Conservation (phyloP, 2,797 vertebrate genomes). For the Crocodylus rhombifer region DNA sequence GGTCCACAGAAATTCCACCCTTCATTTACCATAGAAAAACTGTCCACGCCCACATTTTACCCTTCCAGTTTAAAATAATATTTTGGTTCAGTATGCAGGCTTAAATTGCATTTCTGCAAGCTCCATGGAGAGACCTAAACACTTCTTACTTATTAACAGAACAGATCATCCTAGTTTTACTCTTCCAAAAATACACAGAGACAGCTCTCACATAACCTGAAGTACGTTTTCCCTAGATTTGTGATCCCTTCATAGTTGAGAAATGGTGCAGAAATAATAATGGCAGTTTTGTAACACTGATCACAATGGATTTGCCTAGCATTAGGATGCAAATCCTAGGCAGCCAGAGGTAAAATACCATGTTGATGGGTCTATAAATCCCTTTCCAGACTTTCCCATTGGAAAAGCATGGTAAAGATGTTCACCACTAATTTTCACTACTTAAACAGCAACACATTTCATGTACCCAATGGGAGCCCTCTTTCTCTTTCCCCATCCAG, state of each 20-base stretch:
- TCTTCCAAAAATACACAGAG: background rate
- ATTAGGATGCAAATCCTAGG: rapidly evolving
- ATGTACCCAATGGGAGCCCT: rapidly evolving
- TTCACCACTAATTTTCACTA: rapidly evolving
- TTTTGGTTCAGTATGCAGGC: slow-evolving; percentile 21
- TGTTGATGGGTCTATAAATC: rapidly evolving
- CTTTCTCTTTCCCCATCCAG: background rate
- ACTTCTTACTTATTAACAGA: slow-evolving; percentile 21
- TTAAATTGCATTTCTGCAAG: slow-evolving; percentile 42
- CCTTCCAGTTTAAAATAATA: background rate
- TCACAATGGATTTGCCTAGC: rapidly evolving
- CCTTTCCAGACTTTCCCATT: too few species aligned
- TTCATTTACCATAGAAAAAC: background rate
- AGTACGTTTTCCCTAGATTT: background rate
- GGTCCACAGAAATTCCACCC: background rate
- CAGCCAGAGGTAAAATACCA: background rate
- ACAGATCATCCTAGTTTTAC: background rate
- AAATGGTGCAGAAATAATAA: rapidly evolving
- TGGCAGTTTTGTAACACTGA: rapidly evolving
- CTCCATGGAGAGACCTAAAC: slow-evolving; percentile 23
- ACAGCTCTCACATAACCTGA: rapidly evolving
- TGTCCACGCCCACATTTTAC: background rate
- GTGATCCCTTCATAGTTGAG: too few species aligned
- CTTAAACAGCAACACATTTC: background rate
- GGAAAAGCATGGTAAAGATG: background rate